Conservation (phyloP, 2,888 invertebrate genomes). For the Rhagium mordax region DNA sequence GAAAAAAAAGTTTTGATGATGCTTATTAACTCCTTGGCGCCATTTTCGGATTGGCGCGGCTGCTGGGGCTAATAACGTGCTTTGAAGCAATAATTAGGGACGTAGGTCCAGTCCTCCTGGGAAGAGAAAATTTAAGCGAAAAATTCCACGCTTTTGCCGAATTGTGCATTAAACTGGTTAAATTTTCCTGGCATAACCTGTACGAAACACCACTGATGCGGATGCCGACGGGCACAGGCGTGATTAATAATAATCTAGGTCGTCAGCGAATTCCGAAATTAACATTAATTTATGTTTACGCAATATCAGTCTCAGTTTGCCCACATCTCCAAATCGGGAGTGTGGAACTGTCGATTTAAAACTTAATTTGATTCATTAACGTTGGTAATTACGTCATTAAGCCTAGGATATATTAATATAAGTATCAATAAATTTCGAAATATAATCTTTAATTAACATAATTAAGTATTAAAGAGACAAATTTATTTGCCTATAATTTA, state of each 20-base stretch:
- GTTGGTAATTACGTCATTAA: conserved; percentile 18
- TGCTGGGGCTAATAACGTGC: conserved; percentile 29
- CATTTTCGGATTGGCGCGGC: conserved; percentile 46
- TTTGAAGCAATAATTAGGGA: conserved; percentile 15
- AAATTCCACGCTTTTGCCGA: too few species aligned
- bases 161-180: too few species aligned
- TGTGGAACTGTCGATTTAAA: conserved; percentile 10
- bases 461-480: conserved; percentile 33
- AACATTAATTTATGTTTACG: not conserved
- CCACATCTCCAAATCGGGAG: not conserved
- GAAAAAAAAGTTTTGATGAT: conserved; percentile 58
- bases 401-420: conserved; percentile 32
- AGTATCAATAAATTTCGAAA: conserved; percentile 38
- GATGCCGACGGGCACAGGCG: not conserved
- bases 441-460: conserved; percentile 39
- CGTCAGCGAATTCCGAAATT: not conserved
- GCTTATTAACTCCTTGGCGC: conserved; percentile 61
- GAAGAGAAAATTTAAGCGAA: not conserved
- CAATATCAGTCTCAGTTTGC: not conserved
- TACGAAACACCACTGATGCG: not conserved
- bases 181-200: too few species aligned
- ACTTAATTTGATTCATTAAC: conserved; percentile 16
- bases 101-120: not conserved
- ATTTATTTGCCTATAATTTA: conserved; percentile 39
- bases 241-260: not conserved